A percentile compares a stretch with the other conserved stretches of the same genome.
phyloP scores from a whole-genome alignment of 2,888 invertebrate species.

The Eupithecia vulgata region DNA sequence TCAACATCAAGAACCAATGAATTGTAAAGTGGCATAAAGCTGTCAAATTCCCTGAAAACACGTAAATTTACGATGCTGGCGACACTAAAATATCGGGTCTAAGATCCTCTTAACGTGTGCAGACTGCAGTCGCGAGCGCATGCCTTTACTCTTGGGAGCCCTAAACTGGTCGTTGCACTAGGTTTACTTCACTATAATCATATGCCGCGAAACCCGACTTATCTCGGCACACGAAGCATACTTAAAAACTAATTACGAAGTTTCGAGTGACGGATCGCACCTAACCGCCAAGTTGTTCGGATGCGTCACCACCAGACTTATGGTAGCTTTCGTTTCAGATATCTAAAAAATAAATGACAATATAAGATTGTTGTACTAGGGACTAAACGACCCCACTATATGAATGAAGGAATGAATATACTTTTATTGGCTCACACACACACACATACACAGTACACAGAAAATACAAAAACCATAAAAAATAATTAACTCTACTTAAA shows the following conservation, averaged over 20 bases:
- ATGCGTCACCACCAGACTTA: background rate
- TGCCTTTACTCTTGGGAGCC: background rate
- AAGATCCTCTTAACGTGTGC: constrained; percentile 72
- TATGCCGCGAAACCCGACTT: background rate
- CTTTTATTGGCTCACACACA: too few species aligned
- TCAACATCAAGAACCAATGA: background rate
- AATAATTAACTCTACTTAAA: too few species aligned
- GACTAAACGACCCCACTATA: too few species aligned
- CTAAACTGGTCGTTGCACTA: background rate
- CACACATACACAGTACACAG: too few species aligned
- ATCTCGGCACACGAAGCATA: background rate
- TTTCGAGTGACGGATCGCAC: background rate
- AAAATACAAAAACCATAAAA: too few species aligned
- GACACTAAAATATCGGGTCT: constrained; percentile 48
- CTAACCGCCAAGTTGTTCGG: background rate
- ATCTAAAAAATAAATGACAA: too few species aligned
- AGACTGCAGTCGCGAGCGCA: constrained; percentile 18
- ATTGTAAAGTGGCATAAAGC: constrained; percentile 2
- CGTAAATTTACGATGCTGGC: constrained; percentile 9
- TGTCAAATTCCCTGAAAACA: background rate
- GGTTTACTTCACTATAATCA: constrained; percentile 1
- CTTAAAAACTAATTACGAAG: background rate
- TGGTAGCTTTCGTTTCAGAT: too few species aligned
- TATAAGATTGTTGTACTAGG: too few species aligned
- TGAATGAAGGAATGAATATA: too few species aligned